Percentiles rank a stretch among this genome's conserved stretches.
phyloP scores from a whole-genome alignment of 2,888 invertebrate species.

The Ashinkailepas kermadecensis region DNA sequence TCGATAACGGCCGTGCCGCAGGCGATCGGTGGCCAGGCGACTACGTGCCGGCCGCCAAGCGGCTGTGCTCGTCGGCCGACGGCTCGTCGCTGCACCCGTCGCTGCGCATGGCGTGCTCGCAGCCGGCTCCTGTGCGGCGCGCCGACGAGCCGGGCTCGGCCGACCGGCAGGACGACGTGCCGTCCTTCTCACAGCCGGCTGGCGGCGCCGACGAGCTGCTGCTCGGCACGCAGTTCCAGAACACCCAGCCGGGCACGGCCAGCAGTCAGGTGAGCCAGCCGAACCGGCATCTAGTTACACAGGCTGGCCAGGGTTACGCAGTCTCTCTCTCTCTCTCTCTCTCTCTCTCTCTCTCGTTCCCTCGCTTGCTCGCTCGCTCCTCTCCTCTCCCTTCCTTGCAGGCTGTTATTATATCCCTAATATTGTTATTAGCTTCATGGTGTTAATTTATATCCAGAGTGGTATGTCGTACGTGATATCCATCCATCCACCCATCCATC shows the following conservation, averaged over 20 bases:
- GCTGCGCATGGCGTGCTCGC: slow-evolving; percentile 22
- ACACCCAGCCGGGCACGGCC: slow-evolving; percentile 45
- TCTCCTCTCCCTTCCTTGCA: no score
- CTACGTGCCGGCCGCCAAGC: slow-evolving; percentile 27
- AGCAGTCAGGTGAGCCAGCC: slow-evolving; percentile 32
- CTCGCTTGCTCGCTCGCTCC: no score
- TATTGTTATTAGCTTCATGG: no score
- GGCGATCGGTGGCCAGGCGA: background rate
- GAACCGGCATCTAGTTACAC: no score
- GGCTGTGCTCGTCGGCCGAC: slow-evolving; percentile 30
- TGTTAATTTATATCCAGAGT: no score
- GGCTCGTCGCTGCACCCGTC: slow-evolving; percentile 25
- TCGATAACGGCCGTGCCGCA: background rate
- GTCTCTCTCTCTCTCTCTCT: no score
- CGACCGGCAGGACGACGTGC: background rate
- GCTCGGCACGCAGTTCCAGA: slow-evolving; percentile 33
- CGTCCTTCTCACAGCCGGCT: slow-evolving; percentile 72
- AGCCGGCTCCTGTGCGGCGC: slow-evolving; percentile 14
- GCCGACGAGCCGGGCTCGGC: no score
- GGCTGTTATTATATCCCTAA: no score
- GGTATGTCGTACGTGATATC: no score
- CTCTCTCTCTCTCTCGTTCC: no score
- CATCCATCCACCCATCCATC: no score
- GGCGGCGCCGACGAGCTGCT: slow-evolving; percentile 71
- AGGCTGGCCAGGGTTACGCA: no score